Base-by-base conservation (phyloP, 2,888 invertebrate genomes). In the Hipparchia sbordonii region DNA sequence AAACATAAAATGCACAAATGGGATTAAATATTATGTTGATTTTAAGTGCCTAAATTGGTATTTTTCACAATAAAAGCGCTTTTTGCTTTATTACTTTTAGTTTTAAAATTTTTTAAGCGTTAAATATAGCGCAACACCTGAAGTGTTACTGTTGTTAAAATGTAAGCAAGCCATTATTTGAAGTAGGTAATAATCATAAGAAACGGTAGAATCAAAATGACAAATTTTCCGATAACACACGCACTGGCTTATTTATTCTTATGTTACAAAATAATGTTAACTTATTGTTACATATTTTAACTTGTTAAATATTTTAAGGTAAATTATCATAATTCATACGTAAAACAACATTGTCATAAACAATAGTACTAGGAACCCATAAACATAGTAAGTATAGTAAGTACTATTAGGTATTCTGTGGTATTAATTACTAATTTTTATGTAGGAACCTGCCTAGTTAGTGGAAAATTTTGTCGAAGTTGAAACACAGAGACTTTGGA, bases 201-300 rank as follows among this genome's bases (percentile, higher is more conserved):
- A 62, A 71, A 65, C 33, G 56, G 10, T 57, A 51, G 45, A 65
- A 68, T 71, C 62, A 71, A 57, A 67, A 70, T 67, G 70, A 67
- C 69, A 74, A 72, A 60, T 54, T 33, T 66, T 52, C n/a, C 63
- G 72, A 72, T 74, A 74, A 70, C 72, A 72, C 74, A 74, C 70
- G 71, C 66, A 67, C 68, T 71, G 33, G 69, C 57, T 59, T 60
- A 67, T 67, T 70, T 72, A 61, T 52, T 13, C 54, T 46, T 67
- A 61, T 54, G 46, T 46, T 46, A 68, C 68, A 59, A 65, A 2
- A 46, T 57, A 48, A 67, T 46, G 56, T 56, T 56, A 46, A 63
- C 48, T n/a, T n/a, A n/a, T n/a, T n/a, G n/a, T n/a, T n/a, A n/a
- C n/a, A n/a, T n/a, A n/a, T n/a, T n/a, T n/a, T n/a, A n/a, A n/a